These are phyloP conservation scores for Onthophagus sagittarius DNA, from an alignment of 2,888 invertebrate genomes.

Conservation along the genomic window DNA sequence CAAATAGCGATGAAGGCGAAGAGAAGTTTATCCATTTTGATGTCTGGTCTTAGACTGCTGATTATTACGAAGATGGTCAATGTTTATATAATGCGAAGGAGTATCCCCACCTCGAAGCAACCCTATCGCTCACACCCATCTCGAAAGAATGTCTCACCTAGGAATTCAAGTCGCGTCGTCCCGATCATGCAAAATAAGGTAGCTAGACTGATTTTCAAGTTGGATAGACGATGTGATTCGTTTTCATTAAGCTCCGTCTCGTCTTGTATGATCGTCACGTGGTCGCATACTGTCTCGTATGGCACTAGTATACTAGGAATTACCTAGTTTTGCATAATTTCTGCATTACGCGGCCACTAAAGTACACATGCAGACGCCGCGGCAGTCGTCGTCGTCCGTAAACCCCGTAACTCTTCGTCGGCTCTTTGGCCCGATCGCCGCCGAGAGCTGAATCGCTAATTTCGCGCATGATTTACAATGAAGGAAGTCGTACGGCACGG, in stretches of 20 bases:
- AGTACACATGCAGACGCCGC: slow-evolving; percentile 16
- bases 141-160: slow-evolving; percentile 35
- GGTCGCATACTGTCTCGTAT: slow-evolving; percentile 23
- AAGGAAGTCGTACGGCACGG: slow-evolving; percentile 6
- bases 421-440: slow-evolving; percentile 2
- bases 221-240: slow-evolving; percentile 42
- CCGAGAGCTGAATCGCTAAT: slow-evolving; percentile 10
- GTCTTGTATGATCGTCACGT: slow-evolving; percentile 36
- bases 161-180: slow-evolving; percentile 40
- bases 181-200: slow-evolving; percentile 43
- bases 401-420: slow-evolving; percentile 10
- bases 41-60: slow-evolving; percentile 4
- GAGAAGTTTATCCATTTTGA: slow-evolving; percentile 4
- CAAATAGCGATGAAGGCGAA: slow-evolving; percentile 15
- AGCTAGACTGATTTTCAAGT: slow-evolving; percentile 44
- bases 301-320: slow-evolving; percentile 25
- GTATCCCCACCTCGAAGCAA: slow-evolving; percentile 34
- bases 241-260: slow-evolving; percentile 38
- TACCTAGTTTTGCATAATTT: slow-evolving; percentile 23
- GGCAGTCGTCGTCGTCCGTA: slow-evolving; percentile 1
- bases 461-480: slow-evolving; percentile 9
- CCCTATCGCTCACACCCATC: slow-evolving; percentile 36
- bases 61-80: slow-evolving; percentile 20
- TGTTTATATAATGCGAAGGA: slow-evolving; percentile 38
- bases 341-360: slow-evolving; percentile 20